Base-by-base conservation (phyloP, 64 coral and sea anemone genomes). In the Pocillopora damicornis region DNA sequence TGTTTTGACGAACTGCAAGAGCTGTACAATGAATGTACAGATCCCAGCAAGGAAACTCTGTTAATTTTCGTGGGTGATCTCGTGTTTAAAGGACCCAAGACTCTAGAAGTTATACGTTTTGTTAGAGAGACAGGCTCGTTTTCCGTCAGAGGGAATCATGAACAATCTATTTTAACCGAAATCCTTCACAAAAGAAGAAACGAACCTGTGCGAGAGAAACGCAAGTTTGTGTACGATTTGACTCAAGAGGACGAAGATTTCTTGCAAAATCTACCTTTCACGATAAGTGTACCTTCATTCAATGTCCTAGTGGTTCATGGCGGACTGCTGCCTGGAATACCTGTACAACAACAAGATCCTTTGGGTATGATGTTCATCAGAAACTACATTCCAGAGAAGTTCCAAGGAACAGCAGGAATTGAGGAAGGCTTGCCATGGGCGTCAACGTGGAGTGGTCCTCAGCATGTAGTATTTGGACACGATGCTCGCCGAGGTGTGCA, bases 401-500 rank as follows among this genome's bases (percentile, higher is more conserved):
- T 92, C 15, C 30, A 45, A 59, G 87, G 94, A 74, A 88, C 86
- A 0, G 63, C 79, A 35, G 25, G 74, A 64, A 67, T 76, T 16
- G 88, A 71, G 20, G 90, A 80, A 18, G 94, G 94, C 36, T 76
- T 89, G 23, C 87, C 94, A 20, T 95, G 94, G 94, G 94, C 86
- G 30, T 71, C 89, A 9, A 76, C 62, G 9, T 95, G 94, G 94
- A 57, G 36, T 37, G 94, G 94, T 11, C 87, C 94, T 13, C 51
- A 92, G 61, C 80, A 88, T 92, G 90, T 79, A 1, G 37, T 95
- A 35, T 95, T 95, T 89, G 94, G 94, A 37, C 94, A 95, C 81
- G 94, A 95, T 89, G 94, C 94, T 20, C 86, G 90, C 1, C 90
- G 94, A 11, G 79, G 78, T 6, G 60, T 95, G 5, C 94, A 95